Base-by-base conservation (phyloP, 1,140 invertebrate species). In the Meteorus sp. region DNA sequence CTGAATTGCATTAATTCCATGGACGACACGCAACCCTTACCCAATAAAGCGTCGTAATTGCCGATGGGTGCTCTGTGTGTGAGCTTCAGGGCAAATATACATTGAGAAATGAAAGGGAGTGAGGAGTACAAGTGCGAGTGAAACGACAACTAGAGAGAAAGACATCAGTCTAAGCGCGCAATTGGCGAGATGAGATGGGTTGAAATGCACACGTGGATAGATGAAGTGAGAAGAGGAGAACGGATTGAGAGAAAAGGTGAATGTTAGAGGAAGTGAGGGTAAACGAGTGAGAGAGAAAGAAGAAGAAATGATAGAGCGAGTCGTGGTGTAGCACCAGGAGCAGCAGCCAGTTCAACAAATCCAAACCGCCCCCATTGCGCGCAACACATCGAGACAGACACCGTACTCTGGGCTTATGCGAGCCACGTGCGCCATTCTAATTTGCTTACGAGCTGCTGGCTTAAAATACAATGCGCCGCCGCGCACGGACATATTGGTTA, bases 371-470 rank as follows among this genome's bases (percentile, higher is more conserved):
- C 41, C 23, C 22, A 13, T 33, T 27, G 15, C 5, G n/a, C 41
- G 54, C 60, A 64, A 63, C 65, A 66, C 63, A 67, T 50, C 61
- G 51, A 55, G 60, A 59, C 37, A 47, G 33, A 37, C 31, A 58
- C 33, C 13, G 29, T 5, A n/a, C n/a, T n/a, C 35, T 31, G 66
- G 63, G 68, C 70, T 71, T 71, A 72, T 72, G 70, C 71, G 60
- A 69, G 70, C 71, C 71, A 73, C 71, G 71, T 73, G 71, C 71
- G 51, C 67, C 64, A 67, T 71, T 72, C 70, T 73, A 73, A 73
- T 73, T 73, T 73, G 71, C 70, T 73, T 72, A 72, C 71, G 67
- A 68, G 70, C 61, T 56, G 41, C 54, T 61, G 54, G 52, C 56
- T 35, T 53, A 48, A 55, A 68, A 57, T 51, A 73, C 70, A 72